Evolutionary conservation across 2,797 vertebrate genomes (phyloP).

Genomic region (Kryptolebias ocellatus): DNA sequence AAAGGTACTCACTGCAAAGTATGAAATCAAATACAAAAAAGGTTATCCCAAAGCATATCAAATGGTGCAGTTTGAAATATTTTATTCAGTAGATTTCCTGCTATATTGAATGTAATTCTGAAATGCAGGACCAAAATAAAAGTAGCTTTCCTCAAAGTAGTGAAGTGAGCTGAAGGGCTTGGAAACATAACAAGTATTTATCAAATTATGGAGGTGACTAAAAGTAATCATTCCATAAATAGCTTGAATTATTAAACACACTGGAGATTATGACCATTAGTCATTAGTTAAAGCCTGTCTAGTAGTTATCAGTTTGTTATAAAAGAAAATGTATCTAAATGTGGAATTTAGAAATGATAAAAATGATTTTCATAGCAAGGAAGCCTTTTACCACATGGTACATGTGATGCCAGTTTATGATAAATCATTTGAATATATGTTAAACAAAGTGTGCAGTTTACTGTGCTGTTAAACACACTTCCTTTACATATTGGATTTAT

Average conservation of each 20-base stretch:
- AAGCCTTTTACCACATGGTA: slow-evolving; percentile 1
- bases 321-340: slow-evolving; percentile 20
- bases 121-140: too few species aligned
- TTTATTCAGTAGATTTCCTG: too few species aligned
- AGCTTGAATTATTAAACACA: too few species aligned
- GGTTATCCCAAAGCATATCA: too few species aligned
- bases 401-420: slow-evolving; percentile 22
- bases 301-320: slow-evolving; percentile 1
- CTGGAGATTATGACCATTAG: too few species aligned
- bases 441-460: slow-evolving; percentile 11
- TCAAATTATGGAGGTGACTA: slow-evolving; percentile 65
- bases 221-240: slow-evolving; percentile 45
- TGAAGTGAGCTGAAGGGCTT: too few species aligned
- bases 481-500: slow-evolving; percentile 25
- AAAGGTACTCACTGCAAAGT: slow-evolving; percentile 10
- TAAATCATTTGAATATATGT: slow-evolving; percentile 50
- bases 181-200: too few species aligned
- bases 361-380: not conserved
- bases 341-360: not conserved
- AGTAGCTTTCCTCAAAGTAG: too few species aligned
- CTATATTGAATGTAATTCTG: too few species aligned
- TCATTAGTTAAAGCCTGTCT: too few species aligned
- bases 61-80: slow-evolving; percentile 39
- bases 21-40: too few species aligned
- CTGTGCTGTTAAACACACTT: slow-evolving; percentile 23